These are phyloP conservation scores for Laticauda colubrina DNA, from an alignment of 2,113 vertebrate species.

Conservation along the genomic window DNA sequence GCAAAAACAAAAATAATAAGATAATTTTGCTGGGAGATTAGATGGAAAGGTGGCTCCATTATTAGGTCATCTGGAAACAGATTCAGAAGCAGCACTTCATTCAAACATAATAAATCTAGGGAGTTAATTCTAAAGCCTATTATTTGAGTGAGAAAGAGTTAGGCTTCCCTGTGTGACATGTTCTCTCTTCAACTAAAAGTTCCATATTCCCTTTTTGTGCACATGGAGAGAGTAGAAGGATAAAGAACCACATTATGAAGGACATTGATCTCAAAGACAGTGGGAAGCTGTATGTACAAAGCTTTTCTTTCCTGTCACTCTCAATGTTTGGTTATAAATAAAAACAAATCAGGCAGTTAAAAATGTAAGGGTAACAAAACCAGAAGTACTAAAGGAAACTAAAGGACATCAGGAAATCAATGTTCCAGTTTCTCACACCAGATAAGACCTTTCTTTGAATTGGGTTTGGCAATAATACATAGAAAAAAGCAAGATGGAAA, in stretches of 20 bases:
- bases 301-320: not conserved
- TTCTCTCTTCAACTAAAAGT: not conserved
- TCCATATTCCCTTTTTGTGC: not conserved
- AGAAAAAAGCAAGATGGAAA: not conserved
- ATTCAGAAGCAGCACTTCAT: not conserved
- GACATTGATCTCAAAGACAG: not conserved
- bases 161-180: not conserved
- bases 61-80: not conserved
- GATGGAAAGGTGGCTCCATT: not conserved
- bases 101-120: not conserved
- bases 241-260: not conserved
- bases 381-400: not conserved
- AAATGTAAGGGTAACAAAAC: not conserved
- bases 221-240: not conserved
- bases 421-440: not conserved
- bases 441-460: not conserved
- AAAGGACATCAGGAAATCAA: not conserved
- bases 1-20: not conserved
- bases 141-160: not conserved
- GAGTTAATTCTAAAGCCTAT: not conserved
- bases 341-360: not conserved
- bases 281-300: not conserved
- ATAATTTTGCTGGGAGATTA: not conserved
- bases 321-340: not conserved
- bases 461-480: not conserved